Conservation (phyloP, 2,113 vertebrate species). For the Chloropsis hardwickii region DNA sequence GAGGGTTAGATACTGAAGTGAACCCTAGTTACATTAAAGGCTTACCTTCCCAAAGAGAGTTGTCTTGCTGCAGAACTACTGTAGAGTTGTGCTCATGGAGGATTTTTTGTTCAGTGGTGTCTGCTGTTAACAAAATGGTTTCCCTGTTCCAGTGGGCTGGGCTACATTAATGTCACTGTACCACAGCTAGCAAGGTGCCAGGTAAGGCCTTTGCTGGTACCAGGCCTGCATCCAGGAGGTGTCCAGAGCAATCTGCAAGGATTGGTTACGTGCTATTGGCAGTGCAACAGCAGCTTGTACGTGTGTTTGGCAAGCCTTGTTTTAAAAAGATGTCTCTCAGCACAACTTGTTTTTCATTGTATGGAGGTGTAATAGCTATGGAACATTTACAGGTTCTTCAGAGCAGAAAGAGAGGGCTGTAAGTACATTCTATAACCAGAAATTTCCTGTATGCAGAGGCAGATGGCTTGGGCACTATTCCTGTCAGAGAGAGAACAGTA, state of each 20-base stretch:
- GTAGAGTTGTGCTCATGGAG: not conserved
- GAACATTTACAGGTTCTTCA: not conserved
- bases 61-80: not conserved
- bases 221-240: not conserved
- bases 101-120: not conserved
- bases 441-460: not conserved
- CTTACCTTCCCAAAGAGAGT: not conserved
- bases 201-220: not conserved
- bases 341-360: not conserved
- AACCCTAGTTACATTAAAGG: not conserved
- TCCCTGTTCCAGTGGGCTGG: not conserved
- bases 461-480: not conserved
- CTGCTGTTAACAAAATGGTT: not conserved
- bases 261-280: not conserved
- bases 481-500: not conserved
- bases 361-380: not conserved
- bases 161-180: not conserved
- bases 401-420: not conserved
- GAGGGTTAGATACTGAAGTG: not conserved
- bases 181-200: not conserved
- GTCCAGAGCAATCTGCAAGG: not conserved
- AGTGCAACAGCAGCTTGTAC: not conserved
- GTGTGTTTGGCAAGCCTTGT: not conserved
- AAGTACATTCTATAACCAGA: not conserved
- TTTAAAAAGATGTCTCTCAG: not conserved